Percentiles rank a stretch among this genome's conserved stretches.
Evolutionary conservation across 2,113 vertebrate genomes (phyloP).

Genomic region (Alligator sinensis): DNA sequence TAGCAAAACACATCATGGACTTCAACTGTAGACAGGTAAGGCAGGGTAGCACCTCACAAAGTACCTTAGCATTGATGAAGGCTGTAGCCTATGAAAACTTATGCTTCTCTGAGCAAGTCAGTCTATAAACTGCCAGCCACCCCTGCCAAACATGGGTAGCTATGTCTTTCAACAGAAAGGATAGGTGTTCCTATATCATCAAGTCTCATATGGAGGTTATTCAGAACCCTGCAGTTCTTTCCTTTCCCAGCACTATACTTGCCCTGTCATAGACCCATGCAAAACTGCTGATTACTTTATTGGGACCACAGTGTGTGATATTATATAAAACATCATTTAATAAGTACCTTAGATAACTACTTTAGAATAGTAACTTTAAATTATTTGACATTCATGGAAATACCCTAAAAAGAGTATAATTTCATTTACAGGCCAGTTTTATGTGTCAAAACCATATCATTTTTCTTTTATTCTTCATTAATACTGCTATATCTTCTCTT

Average conservation of each 20-base stretch:
- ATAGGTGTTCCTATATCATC: slow-evolving; percentile 60
- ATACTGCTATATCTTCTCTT: not conserved
- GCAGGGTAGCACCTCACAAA: too few relatives aligned
- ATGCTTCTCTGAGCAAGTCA: too few relatives aligned
- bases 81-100: too few relatives aligned
- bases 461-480: not conserved
- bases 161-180: not conserved
- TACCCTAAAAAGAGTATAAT: not conserved
- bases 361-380: slow-evolving; percentile 44
- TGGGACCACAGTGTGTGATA: not conserved
- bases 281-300: not conserved
- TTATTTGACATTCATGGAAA: not conserved
- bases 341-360: not conserved
- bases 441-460: not conserved
- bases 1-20: slow-evolving; percentile 61
- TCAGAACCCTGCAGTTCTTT: slow-evolving; percentile 45
- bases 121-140: too few relatives aligned
- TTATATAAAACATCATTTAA: slow-evolving; percentile 20
- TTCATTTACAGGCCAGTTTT: slow-evolving; percentile 2
- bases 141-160: too few relatives aligned
- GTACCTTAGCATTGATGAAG: too few relatives aligned
- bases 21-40: too few relatives aligned
- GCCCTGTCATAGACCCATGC: slow-evolving; percentile 12
- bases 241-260: not conserved
- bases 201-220: slow-evolving; percentile 7